These are phyloP conservation scores for Zoroaster sp. DNA, from an alignment of 53 echinoderm and acorn worm genomes.

Conservation along the genomic window DNA sequence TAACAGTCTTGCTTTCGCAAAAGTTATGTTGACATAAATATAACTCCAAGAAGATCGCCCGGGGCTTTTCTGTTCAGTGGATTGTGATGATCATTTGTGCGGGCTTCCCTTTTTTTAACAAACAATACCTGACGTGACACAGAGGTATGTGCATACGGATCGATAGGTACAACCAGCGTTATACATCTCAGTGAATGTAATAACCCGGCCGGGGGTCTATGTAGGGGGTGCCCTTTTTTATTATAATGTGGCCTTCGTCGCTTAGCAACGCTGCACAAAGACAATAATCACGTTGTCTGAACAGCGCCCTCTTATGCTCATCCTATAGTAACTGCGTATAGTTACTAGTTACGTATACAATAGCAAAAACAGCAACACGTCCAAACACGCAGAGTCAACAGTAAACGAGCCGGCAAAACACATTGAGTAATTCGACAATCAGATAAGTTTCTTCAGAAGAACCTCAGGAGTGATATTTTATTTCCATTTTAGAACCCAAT, in stretches of 20 bases:
- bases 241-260: slow-evolving; percentile 35
- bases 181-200: neutral
- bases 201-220: no score
- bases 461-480: neutral
- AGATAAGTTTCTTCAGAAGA: neutral
- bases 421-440: neutral
- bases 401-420: no score
- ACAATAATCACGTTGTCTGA: neutral
- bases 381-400: neutral
- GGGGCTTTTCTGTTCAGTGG: no score
- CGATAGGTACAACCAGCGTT: neutral
- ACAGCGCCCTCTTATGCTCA: slow-evolving; percentile 29
- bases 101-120: neutral
- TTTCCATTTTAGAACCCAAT: neutral
- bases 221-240: slow-evolving; percentile 14
- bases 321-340: neutral
- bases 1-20: no score
- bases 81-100: no score
- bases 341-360: slow-evolving; percentile 36
- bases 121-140: no score
- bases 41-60: no score
- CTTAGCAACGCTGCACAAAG: slow-evolving; percentile 3
- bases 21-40: no score
- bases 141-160: neutral
- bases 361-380: slow-evolving; percentile 26